These are phyloP conservation scores for Acanthosepion pharaonis DNA, from an alignment of 2,888 invertebrate genomes.

Conservation along the genomic window DNA sequence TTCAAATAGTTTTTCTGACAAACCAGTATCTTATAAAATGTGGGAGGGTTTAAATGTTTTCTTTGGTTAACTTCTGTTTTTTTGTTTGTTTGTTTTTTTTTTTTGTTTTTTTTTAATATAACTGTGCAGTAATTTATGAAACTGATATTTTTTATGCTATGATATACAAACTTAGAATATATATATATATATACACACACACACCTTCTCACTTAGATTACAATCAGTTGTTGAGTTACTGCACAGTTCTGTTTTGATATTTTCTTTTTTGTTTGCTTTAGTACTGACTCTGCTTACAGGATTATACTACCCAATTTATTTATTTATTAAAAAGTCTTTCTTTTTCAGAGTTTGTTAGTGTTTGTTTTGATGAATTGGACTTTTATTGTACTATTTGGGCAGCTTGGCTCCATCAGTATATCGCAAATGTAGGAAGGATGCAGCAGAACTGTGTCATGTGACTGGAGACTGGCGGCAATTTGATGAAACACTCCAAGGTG, in stretches of 20 bases:
- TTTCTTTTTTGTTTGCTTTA: neutral
- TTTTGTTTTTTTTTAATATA: neutral
- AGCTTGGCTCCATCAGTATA: slow-evolving; percentile 50
- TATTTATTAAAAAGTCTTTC: slow-evolving; percentile 25
- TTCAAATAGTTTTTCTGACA: neutral
- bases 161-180: neutral
- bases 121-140: slow-evolving; percentile 4
- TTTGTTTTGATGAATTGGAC: slow-evolving; percentile 39
- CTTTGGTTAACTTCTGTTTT: neutral
- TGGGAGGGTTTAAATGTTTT: neutral
- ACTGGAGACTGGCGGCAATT: slow-evolving; percentile 50
- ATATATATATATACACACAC: neutral
- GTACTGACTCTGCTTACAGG: slow-evolving; percentile 13
- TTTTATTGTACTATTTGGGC: slow-evolving; percentile 33
- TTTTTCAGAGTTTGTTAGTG: slow-evolving; percentile 39
- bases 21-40: neutral
- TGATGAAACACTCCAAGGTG: slow-evolving; percentile 36
- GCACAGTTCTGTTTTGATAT: neutral
- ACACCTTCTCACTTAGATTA: neutral
- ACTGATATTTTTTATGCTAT: neutral
- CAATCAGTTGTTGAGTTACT: neutral
- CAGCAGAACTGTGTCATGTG: slow-evolving; percentile 52
- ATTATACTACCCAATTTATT: neutral
- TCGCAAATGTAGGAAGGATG: slow-evolving; percentile 54
- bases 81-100: neutral